Base-by-base conservation (phyloP, 2,797 vertebrate species). In the Mus caroli region DNA sequence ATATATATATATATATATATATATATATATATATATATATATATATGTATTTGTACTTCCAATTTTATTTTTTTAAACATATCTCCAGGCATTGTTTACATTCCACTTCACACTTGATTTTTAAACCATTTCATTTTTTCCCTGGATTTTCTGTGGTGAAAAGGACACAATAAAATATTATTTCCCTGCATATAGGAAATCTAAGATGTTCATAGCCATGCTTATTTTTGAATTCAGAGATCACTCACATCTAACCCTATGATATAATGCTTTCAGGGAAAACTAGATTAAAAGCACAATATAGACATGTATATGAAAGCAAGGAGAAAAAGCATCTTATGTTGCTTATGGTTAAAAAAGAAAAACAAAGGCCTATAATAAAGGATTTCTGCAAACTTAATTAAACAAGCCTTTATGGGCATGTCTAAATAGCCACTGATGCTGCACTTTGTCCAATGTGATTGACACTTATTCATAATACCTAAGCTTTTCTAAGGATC, bases 391-490 rank as follows among this genome's bases (percentile, higher is more conserved):
- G 86, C 62, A n/a, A 88, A 14, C 94, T 92, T 91, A 88, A 91
- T 92, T 69, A 88, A 94, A 69, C 86, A 96, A 94, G 96, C 91
- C 69, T 7, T 28, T 75, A 54, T 58, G 54, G 92, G 83, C 64
- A 22, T 97, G 73, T 97, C 93, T 96, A 77, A 97, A 83, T 96
- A 88, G 90, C 87, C 93, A 93, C 88, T 92, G 56, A 97, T 97
- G 95, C 96, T 97, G 95, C 96, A 97, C 97, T 97, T 97, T 96
- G 86, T 95, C 96, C 96, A 91, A 60, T 96, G 83, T 96, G 83
- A 94, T 84, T 96, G 95, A 86, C n/a, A 92, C 94, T 86, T 94
- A 92, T 87, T 82, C 79, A 46, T 89, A 79, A 86, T 75, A 92
- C 15, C 46, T 88, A 28, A 92, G 94, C 62, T 86, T 92, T 95